phyloP scores from a whole-genome alignment of 2,888 invertebrate species.

The Onthophagus sagittarius region DNA sequence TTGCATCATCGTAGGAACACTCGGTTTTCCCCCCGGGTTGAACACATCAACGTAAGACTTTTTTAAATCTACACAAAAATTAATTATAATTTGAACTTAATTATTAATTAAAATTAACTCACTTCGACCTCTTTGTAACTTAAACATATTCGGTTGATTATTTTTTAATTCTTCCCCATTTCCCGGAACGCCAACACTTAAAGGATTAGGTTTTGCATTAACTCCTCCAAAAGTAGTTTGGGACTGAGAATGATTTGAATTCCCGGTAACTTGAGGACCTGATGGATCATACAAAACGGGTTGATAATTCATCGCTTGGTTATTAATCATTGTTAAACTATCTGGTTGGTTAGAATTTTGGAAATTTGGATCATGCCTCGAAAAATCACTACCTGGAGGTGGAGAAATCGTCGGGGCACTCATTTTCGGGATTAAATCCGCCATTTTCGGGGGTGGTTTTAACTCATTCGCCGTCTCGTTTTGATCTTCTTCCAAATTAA shows the following conservation, averaged over 20 bases:
- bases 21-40: conserved; percentile 62
- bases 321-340: conserved; percentile 2
- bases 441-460: conserved; percentile 68
- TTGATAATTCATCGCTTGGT: conserved; percentile 4
- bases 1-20: conserved; percentile 41
- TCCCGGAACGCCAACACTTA: not conserved
- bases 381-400: conserved; percentile 8
- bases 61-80: conserved; percentile 60
- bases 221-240: not conserved
- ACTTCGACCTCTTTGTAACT: conserved; percentile 74
- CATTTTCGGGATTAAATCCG: conserved; percentile 50
- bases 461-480: conserved; percentile 53
- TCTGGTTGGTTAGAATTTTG: not conserved
- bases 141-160: conserved; percentile 67
- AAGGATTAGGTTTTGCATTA: not conserved
- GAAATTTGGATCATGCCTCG: not conserved
- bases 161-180: conserved; percentile 22
- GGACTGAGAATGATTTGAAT: not conserved
- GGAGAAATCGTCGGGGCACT: conserved; percentile 13
- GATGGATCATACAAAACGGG: conserved; percentile 1
- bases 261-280: not conserved
- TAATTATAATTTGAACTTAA: not conserved
- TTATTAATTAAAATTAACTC: conserved; percentile 44
- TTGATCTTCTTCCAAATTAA: conserved; percentile 72
- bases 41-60: conserved; percentile 89